These are phyloP conservation scores for Macheiramphus alcinus DNA, from an alignment of 2,113 vertebrate species.

Conservation along the genomic window DNA sequence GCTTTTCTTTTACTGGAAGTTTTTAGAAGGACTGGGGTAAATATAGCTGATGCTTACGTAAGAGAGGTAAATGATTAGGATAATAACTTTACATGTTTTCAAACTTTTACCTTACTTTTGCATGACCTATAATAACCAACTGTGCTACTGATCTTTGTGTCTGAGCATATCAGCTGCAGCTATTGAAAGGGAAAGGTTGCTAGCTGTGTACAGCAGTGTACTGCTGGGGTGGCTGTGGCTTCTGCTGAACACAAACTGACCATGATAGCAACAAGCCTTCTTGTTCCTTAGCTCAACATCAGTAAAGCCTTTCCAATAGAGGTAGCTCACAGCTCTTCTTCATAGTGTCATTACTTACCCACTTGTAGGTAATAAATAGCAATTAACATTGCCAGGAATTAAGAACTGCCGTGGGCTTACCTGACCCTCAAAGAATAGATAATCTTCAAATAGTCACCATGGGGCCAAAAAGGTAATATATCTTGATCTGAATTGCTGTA, in stretches of 20 bases:
- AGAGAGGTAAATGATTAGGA: background rate
- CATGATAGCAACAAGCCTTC: rapidly evolving
- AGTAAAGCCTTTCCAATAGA: background rate
- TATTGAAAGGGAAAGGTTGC: background rate
- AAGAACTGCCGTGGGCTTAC: background rate
- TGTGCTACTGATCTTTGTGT: background rate
- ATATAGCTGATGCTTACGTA: background rate
- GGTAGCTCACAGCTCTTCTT: background rate
- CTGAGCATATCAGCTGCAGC: background rate
- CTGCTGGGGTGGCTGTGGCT: background rate
- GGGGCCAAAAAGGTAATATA: background rate
- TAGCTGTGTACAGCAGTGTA: background rate
- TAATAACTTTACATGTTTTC: background rate
- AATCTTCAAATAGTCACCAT: background rate
- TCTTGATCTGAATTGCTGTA: background rate
- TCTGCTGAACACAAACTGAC: background rate
- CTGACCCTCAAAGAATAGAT: background rate
- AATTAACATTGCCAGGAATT: background rate
- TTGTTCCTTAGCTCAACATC: background rate
- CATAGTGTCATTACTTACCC: background rate
- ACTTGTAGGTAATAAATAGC: background rate
- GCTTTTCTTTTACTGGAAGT: background rate
- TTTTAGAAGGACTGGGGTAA: background rate
- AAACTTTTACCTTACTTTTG: background rate
- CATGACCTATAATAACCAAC: background rate